Evolutionary conservation across 2,113 vertebrate species (phyloP), one percentile per base, ranked within the genome.

Genomic region (Acinonyx jubatus): DNA sequence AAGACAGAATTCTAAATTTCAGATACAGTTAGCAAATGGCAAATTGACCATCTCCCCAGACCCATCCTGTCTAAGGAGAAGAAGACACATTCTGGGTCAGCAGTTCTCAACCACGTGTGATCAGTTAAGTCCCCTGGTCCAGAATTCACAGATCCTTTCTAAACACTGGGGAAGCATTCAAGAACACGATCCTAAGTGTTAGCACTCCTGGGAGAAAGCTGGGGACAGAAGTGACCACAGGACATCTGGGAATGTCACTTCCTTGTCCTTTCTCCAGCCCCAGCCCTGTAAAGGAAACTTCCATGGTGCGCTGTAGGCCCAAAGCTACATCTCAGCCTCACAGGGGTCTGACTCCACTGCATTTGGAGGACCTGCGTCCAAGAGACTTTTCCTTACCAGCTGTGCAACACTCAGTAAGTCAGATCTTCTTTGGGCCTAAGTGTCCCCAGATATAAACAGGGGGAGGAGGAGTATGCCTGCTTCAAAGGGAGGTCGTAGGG

Each of bases 171-270:
- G 68, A 93, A 52, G 45, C 66, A 19, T 65, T 76, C 1, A 4
- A 82, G 80, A 84, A 78, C 63, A 71, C 23, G 23, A 89, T 55
- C 23, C 18, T 84, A 73, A 73, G 33, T 15, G 36, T 63, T 15
- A 91, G 82, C 66, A 68, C 88, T 55, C 36, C n/a, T 25, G 57
- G 25, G 76, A 81, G 90, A 91, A 93, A 91, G 31, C 71, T 76
- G 13, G 76, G 31, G 88, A 65, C 86, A 38, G 52, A 96, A 85
- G 57, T 71, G 94, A 83, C 69, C 71, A 71, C 57, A 65, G 82
- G 57, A 96, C 84, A 41, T 78, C 76, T 57, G 50, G 38, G 82
- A 85, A 88, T 50, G 78, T 85, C 45, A 81, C 89, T 69, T 91
- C 65, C 78, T 66, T 89, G 88, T 79, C 45, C 36, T 80, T 31